Base-by-base conservation (phyloP, 2,797 vertebrate species). In the Aulostomus chinensis region DNA sequence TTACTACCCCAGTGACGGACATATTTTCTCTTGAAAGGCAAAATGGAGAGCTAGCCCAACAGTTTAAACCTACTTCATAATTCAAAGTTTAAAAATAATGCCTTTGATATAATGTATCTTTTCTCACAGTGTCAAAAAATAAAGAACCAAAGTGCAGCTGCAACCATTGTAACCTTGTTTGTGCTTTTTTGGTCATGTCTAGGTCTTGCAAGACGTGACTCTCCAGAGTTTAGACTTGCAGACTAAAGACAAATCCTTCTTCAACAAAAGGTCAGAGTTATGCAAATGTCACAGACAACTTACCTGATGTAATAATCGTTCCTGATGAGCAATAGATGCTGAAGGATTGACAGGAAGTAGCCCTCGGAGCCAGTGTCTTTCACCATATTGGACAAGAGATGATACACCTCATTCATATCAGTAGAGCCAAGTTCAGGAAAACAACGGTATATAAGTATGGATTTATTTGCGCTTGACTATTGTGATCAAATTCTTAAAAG, bases 271-370 rank as follows among this genome's bases (percentile, higher is more conserved):
- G 29, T 9, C 7, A 40, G 43, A 2, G 3, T 39, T 25, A 18
- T 32, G 17, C 33, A 30, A 28, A 49, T 39, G 29, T 25, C 24
- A 46, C 14, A 58, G 26, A 40, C 11, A 64, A 57, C 91, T 89
- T 84, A 98, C 97, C 94, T 92, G 85, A 98, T 85, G 80, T 95
- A 98, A 88, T 98, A 99, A 85, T 99, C 96, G 4, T 93, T 98
- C 84, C 97, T 92, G 83, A 99, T 96, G 55, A 99, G 95, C 32
- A 99, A 86, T 51, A 98, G 93, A 60, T 99, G 97, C 80, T 99
- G 97, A 2, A 99, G 93, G 76, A 99, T 92, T 9, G 97, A 99
- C 36, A 99, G 83, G 67, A 98, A 93, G 81, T 95, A 97, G 28
- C 87, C 68, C 81, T 98, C 97, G 2, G 96, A 94, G 36, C 89